These are phyloP conservation scores for Troides aeacus DNA, from an alignment of 2,888 invertebrate species.

Conservation along the genomic window DNA sequence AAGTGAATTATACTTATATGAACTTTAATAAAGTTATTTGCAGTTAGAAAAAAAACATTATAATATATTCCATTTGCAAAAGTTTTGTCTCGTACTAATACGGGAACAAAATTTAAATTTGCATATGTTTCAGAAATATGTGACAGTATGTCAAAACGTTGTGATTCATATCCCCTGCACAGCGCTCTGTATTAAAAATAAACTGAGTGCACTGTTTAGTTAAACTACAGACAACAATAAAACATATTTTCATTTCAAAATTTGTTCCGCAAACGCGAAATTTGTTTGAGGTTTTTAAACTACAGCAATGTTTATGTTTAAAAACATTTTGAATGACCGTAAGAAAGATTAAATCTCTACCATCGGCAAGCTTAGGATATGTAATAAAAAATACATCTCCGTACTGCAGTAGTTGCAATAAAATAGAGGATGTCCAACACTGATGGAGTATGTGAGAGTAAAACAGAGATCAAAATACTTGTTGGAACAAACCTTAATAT, in stretches of 20 bases:
- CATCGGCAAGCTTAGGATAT: too few relatives aligned
- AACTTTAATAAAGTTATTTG: neutral
- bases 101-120: neutral
- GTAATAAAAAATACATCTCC: too few relatives aligned
- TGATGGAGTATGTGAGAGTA: too few relatives aligned
- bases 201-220: neutral
- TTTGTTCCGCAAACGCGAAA: neutral
- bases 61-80: neutral
- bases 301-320: too few relatives aligned
- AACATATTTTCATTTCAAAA: neutral
- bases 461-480: too few relatives aligned
- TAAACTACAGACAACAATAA: neutral
- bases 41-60: neutral
- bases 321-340: too few relatives aligned
- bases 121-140: neutral
- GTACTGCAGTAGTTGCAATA: too few relatives aligned
- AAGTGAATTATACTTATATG: neutral
- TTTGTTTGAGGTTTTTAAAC: neutral
- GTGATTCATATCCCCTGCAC: neutral
- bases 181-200: neutral
- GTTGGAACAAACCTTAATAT: too few relatives aligned
- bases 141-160: conserved; percentile 4
- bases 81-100: neutral
- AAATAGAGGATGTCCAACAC: too few relatives aligned
- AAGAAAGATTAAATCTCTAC: too few relatives aligned